Evolutionary conservation across 2,113 vertebrate genomes (phyloP).

Genomic region (Neolamprologus toae): DNA sequence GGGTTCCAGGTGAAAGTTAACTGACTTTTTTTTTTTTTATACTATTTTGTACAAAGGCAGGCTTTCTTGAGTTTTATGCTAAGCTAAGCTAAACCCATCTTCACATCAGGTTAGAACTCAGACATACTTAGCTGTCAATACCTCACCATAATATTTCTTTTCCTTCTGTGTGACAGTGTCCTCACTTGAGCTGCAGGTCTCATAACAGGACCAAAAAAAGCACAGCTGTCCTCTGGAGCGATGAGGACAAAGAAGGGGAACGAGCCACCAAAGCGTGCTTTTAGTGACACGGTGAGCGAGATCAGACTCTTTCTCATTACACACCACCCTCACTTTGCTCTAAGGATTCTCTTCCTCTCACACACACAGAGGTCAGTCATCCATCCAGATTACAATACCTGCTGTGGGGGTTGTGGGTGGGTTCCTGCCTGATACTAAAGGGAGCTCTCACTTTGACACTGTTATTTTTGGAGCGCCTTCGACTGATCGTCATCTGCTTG

Average conservation of each 20-base stretch:
- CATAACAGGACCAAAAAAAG: conserved; percentile 9
- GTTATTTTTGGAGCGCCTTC: background rate
- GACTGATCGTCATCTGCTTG: background rate
- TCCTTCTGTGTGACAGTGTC: background rate
- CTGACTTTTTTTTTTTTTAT: background rate
- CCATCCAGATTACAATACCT: conserved; percentile 14
- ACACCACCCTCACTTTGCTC: conserved; percentile 6
- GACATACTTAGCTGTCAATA: background rate
- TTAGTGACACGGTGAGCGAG: background rate
- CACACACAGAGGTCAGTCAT: conserved; percentile 11
- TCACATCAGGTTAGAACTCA: background rate
- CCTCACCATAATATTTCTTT: background rate
- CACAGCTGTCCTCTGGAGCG: background rate
- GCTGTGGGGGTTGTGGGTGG: background rate
- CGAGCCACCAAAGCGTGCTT: background rate
- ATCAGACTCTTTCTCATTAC: conserved; percentile 23
- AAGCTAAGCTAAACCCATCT: background rate
- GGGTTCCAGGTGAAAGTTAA: background rate
- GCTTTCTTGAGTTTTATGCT: background rate
- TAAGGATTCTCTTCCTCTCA: background rate
- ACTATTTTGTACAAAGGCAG: background rate
- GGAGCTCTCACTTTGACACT: background rate
- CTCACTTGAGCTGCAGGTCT: background rate
- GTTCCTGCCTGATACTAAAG: background rate
- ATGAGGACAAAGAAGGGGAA: conserved; percentile 17